A percentile compares a stretch with the other conserved stretches of the same genome.
These are phyloP conservation scores for Hirudinaria manillensis DNA, from an alignment of 2,888 invertebrate species.

Conservation along the genomic window DNA sequence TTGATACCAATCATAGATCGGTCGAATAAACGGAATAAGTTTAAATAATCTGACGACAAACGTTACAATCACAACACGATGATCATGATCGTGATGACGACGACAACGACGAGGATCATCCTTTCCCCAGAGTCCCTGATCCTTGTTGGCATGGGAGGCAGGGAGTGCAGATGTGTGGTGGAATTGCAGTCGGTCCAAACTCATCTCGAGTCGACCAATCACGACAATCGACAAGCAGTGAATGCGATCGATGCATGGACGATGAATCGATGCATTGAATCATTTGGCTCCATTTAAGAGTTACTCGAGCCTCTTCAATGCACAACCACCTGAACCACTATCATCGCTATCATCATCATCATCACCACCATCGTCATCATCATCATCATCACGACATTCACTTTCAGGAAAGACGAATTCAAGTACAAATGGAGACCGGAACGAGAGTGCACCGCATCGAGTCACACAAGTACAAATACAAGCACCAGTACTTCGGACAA, in stretches of 20 bases:
- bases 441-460: neutral
- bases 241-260: no score
- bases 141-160: neutral
- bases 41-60: neutral
- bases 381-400: neutral
- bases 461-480: neutral
- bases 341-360: conserved; percentile 28
- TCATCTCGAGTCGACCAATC: no score
- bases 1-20: neutral
- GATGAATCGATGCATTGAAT: no score
- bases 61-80: neutral
- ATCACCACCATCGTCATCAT: conserved; percentile 20
- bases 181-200: no score
- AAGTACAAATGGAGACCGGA: neutral
- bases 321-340: conserved; percentile 12
- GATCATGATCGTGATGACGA: neutral
- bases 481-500: neutral
- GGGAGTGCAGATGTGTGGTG: no score
- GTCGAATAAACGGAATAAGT: neutral
- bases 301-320: no score
- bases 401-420: neutral
- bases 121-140: neutral
- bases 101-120: neutral
- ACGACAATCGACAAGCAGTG: no score
- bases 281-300: no score